Base-by-base conservation (phyloP, 2,113 vertebrate species). In the Eublepharis macularius region DNA sequence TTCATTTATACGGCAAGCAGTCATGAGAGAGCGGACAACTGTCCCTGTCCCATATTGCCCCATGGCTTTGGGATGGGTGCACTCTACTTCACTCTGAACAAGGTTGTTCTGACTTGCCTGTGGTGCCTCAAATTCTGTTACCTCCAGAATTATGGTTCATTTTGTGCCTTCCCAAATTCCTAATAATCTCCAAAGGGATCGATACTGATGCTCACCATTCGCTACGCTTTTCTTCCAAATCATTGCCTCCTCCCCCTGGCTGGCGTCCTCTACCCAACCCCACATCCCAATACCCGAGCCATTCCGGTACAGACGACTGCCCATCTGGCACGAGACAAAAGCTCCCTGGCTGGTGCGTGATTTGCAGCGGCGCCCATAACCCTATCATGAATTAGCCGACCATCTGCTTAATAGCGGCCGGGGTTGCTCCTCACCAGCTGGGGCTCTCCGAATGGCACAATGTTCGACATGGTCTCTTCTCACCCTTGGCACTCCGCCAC, bases 291-390 rank as follows among this genome's bases (percentile, higher is more conserved):
- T 6, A 6, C 74, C 51, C 11, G 11, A 1, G n/a, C 47, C n/a
- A 14, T 70, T 70, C 49, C 74, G 24, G 74, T 36, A n/a, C 32
- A 57, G 49, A 70, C 36, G 6, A n/a, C 76, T n/a, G 36, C 83
- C 76, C 83, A 77, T 75, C 83, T 79, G 83, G 83, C n/a, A 32
- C 21, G 7, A 12, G 47, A 78, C 75, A 60, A 82, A 60, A 76
- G 65, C 24, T 72, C n/a, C 80, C n/a, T 10, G 41, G 80, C 74
- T 24, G 41, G 74, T 9, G 29, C 10, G 51, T 11, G 17, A 17
- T 32, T 47, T 32, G 74, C 12, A 32, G 32, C 2, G 66, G 74
- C 5, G 51, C 51, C 49, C n/a, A 16, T 72, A 63, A 78, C 77
- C 81, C 65, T 29, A 19, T 45, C 74, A 32, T 57, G 80, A 78